These are phyloP conservation scores for Tubulanus polymorphus DNA, from an alignment of 2,888 invertebrate species.

Conservation along the genomic window DNA sequence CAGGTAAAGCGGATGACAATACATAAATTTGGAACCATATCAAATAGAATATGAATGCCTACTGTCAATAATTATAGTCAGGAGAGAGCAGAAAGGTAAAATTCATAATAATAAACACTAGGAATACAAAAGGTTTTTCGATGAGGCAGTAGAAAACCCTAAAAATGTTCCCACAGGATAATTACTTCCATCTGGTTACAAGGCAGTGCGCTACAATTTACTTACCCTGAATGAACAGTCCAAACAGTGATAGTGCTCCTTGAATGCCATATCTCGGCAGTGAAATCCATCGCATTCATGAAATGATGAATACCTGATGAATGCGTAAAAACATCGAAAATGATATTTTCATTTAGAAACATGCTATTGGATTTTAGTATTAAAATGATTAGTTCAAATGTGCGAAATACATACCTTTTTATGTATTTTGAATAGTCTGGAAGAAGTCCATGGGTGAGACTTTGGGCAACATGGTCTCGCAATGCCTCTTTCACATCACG, in stretches of 20 bases:
- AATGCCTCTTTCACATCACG: background rate
- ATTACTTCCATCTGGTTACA: too few relatives aligned
- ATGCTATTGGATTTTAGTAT: background rate
- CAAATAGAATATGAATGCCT: too few relatives aligned
- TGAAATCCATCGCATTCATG: slow-evolving; percentile 78
- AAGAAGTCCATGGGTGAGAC: slow-evolving; percentile 23
- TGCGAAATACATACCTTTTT: slow-evolving; percentile 63
- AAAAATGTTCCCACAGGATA: background rate
- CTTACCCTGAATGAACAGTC: slow-evolving; percentile 67
- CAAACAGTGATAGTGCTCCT: slow-evolving; percentile 92
- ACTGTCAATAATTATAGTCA: too few relatives aligned
- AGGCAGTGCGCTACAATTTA: background rate
- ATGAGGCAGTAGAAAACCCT: background rate
- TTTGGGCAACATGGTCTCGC: background rate
- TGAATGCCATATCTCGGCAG: slow-evolving; percentile 83
- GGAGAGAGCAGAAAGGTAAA: too few relatives aligned
- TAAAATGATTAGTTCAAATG: background rate
- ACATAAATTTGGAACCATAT: too few relatives aligned
- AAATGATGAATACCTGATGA: slow-evolving; percentile 70
- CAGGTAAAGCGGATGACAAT: too few relatives aligned
- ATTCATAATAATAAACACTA: too few relatives aligned
- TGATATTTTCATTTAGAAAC: background rate
- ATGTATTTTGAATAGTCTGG: slow-evolving; percentile 86
- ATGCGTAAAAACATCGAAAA: background rate
- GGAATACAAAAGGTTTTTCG: too few relatives aligned